Base-by-base conservation (phyloP, 2,797 vertebrate genomes). In the Cyprinodon diabolis region DNA sequence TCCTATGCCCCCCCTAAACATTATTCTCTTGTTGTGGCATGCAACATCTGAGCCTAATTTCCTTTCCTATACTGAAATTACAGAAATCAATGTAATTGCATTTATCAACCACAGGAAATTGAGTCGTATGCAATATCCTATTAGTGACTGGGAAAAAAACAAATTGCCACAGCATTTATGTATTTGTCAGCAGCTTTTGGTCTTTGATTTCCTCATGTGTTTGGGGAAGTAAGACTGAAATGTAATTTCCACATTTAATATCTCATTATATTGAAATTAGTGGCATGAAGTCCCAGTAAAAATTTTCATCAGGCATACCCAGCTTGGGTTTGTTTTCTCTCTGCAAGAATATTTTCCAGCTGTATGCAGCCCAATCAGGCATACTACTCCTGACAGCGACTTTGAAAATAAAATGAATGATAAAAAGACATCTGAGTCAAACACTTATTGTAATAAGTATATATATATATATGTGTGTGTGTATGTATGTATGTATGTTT, bases 191-290 rank as follows among this genome's bases (percentile, higher is more conserved):
- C 79, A 73, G 75, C 74, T 49, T 76, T 84, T 79, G 79, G 76
- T 76, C 77, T 88, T 83, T 87, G 76, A 84, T 87, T 78, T 30
- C 71, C 78, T 78, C 75, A 51, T 77, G 75, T 84, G 86, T 86
- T 91, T 70, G 67, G 78, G 70, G 78, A 82, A 84, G 84, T 79
- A 84, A 81, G 84, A 89, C 80, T 68, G 76, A 84, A 83, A 91
- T 84, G 69, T 81, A 84, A 91, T 91, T 91, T 87, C 82, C 80
- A 71, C 74, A 72, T 90, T 87, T 90, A 88, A 86, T 91, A 87
- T 91, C 79, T 83, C 77, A 87, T 91, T 91, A 91, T 87, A 89
- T 88, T 77, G 51, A 90, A 92, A 91, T 92, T 86, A 89, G 84
- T 55, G 23, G 82, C 54, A 43, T 80, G 75, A 84, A 86, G 84